These are phyloP conservation scores for Cataglyphis altisquamis DNA, from an alignment of 2,888 invertebrate genomes.

Conservation along the genomic window DNA sequence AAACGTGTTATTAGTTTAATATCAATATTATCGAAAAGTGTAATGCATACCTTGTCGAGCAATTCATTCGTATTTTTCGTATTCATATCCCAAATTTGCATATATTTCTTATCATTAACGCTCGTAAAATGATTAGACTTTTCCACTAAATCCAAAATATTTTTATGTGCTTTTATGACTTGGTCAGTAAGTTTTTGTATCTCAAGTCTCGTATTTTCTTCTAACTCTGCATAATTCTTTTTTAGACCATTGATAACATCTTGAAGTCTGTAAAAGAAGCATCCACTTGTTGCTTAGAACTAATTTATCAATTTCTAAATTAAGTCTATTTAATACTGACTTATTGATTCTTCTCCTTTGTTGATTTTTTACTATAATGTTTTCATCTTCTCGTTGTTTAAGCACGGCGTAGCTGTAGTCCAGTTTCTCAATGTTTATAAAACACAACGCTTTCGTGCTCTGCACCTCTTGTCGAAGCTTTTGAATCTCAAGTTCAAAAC, in stretches of 20 bases:
- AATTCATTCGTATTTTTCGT: slow-evolving; percentile 87
- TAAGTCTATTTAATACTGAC: slow-evolving; percentile 72
- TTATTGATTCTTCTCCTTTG: slow-evolving; percentile 93
- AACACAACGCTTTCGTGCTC: slow-evolving; percentile 92
- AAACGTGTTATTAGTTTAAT: slow-evolving; percentile 46
- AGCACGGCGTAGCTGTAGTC: slow-evolving; percentile 96
- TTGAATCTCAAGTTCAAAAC: slow-evolving; percentile 91
- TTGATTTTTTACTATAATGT: slow-evolving; percentile 92
- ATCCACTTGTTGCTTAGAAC: not conserved
- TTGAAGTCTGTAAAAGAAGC: slow-evolving; percentile 87
- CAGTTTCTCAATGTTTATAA: slow-evolving; percentile 95
- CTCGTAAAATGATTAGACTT: slow-evolving; percentile 90
- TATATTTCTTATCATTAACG: slow-evolving; percentile 89
- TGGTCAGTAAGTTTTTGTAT: slow-evolving; percentile 91
- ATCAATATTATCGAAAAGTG: not conserved
- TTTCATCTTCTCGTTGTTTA: slow-evolving; percentile 95
- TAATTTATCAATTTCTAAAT: not conserved
- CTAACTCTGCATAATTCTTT: slow-evolving; percentile 89
- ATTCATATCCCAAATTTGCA: slow-evolving; percentile 89
- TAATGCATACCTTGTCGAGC: slow-evolving; percentile 84
- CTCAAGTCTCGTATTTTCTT: slow-evolving; percentile 89
- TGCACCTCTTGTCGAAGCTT: slow-evolving; percentile 93
- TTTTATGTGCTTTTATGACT: slow-evolving; percentile 89
- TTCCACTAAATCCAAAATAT: slow-evolving; percentile 90
- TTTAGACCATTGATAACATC: slow-evolving; percentile 90